phyloP scores from a whole-genome alignment of 2,797 vertebrate genomes.

The Gila robusta region DNA sequence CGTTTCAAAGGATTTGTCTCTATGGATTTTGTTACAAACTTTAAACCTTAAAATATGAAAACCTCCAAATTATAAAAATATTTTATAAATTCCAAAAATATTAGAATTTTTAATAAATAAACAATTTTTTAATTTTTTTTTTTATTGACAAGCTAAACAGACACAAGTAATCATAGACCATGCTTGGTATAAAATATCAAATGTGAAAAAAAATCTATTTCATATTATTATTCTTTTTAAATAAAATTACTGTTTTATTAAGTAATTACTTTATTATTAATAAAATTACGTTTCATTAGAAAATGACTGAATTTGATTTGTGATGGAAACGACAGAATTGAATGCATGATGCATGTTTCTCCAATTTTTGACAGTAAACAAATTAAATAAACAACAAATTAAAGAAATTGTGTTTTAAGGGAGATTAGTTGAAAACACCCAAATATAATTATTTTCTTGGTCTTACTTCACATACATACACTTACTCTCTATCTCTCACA shows the following conservation, averaged over 20 bases:
- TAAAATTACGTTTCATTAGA: neutral
- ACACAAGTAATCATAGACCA: neutral
- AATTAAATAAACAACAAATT: neutral
- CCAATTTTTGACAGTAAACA: neutral
- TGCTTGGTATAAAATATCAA: neutral
- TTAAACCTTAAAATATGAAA: neutral
- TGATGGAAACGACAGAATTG: neutral
- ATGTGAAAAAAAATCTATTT: neutral
- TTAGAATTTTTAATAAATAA: neutral
- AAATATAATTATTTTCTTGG: neutral
- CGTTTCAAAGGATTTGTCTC: neutral
- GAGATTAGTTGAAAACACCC: neutral
- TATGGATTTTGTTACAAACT: neutral
- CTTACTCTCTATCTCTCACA: constrained; percentile 29
- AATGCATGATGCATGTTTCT: neutral
- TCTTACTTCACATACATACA: neutral
- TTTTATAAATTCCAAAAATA: neutral
- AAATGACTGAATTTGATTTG: neutral
- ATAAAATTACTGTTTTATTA: neutral
- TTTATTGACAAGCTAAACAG: neutral
- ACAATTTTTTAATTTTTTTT: neutral
- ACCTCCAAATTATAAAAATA: neutral
- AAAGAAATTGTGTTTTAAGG: neutral
- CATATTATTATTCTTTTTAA: neutral
- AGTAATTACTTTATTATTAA: neutral